A percentile compares a stretch with the other conserved stretches of the same genome.
phyloP scores from a whole-genome alignment of 1,140 invertebrate species.

The Lepidostoma basale region DNA sequence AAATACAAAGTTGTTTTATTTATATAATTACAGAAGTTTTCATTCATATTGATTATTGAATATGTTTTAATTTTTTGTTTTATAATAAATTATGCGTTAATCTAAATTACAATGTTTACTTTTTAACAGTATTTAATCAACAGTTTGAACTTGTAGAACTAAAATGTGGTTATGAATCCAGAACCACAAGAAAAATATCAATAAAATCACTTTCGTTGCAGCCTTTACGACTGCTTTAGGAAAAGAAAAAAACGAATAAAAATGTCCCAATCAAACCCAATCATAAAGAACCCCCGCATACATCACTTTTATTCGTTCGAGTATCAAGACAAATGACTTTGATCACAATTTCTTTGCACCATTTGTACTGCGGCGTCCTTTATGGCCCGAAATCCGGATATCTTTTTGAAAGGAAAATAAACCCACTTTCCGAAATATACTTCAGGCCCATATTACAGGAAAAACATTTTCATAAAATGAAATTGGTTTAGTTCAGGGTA shows the following conservation, averaged over 20 bases:
- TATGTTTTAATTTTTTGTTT: too few species aligned
- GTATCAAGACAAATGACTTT: slow-evolving; percentile 4
- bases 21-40: too few species aligned
- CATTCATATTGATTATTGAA: too few species aligned
- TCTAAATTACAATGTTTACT: too few species aligned
- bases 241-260: neutral
- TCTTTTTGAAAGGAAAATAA: slow-evolving; percentile 13
- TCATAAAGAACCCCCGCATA: neutral
- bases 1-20: too few species aligned
- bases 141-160: too few species aligned
- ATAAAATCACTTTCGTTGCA: neutral
- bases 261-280: neutral
- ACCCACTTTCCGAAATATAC: neutral
- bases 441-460: neutral
- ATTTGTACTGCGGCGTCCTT: neutral
- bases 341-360: neutral
- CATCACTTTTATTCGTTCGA: neutral
- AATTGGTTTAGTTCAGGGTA: neutral
- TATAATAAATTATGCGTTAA: too few species aligned
- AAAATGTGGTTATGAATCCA: too few species aligned
- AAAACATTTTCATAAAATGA: slow-evolving; percentile 11
- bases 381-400: neutral
- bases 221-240: neutral
- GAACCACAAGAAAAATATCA: too few species aligned
- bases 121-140: too few species aligned